A percentile compares a stretch with the other conserved stretches of the same genome.
Evolutionary conservation across 2,797 vertebrate species (phyloP).

Genomic region (Dendrocincla fuliginosa): DNA sequence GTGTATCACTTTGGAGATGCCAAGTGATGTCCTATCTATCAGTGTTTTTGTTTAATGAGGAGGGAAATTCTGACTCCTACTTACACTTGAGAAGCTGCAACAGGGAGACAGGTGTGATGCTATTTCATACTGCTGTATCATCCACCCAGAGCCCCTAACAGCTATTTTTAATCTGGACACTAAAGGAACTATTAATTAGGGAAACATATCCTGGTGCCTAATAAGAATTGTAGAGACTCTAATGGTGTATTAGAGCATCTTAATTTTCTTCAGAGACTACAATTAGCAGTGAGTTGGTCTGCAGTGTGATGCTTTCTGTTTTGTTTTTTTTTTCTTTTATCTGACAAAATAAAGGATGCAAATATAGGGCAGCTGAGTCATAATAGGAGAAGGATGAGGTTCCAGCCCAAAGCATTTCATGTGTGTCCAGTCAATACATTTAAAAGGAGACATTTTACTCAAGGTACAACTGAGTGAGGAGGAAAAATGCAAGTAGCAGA

Average conservation of each 20-base stretch:
- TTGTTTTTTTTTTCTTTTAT: not conserved
- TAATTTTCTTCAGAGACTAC: conserved; percentile 19
- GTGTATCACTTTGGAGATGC: conserved; percentile 63
- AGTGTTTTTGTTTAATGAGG: conserved; percentile 63
- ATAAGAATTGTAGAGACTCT: conserved; percentile 18
- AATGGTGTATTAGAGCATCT: conserved; percentile 5
- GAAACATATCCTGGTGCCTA: conserved; percentile 53
- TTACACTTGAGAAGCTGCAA: conserved; percentile 49
- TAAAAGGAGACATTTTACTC: not conserved
- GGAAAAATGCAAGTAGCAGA: not conserved
- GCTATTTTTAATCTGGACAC: conserved; percentile 65
- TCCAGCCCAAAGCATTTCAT: not conserved
- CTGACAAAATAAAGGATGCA: conserved; percentile 1
- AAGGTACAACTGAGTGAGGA: not conserved
- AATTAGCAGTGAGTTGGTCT: not conserved
- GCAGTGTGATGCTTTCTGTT: not conserved
- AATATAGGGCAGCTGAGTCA: not conserved
- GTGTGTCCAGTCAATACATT: not conserved
- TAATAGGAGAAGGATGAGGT: not conserved
- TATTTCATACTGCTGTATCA: conserved; percentile 66
- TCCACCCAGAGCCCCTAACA: conserved; percentile 52
- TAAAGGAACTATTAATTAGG: conserved; percentile 59
- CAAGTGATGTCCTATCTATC: conserved; percentile 62
- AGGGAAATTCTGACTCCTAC: conserved; percentile 57
- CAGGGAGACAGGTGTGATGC: conserved; percentile 54